Evolutionary conservation across 2,797 vertebrate genomes (phyloP).

Genomic region (Sphenodon punctatus): DNA sequence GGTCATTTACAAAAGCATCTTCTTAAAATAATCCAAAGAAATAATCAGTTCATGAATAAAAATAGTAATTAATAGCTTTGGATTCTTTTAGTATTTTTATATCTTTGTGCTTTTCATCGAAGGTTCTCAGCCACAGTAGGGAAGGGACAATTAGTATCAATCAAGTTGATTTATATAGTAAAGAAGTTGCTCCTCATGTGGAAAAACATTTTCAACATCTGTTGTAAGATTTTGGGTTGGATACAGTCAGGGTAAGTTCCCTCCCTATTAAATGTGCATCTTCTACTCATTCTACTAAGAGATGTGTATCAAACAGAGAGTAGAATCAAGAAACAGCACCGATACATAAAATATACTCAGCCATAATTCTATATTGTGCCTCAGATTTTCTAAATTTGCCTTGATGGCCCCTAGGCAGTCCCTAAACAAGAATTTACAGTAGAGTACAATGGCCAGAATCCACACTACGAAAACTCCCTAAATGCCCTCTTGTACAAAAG

Average conservation of each 20-base stretch:
- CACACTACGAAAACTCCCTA: neutral
- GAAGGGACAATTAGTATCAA: no score
- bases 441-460: neutral
- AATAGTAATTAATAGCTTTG: neutral
- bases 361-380: neutral
- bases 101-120: neutral
- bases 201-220: neutral
- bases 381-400: neutral
- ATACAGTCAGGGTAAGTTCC: neutral
- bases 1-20: no score
- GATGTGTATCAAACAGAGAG: neutral
- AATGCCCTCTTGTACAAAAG: constrained; percentile 8
- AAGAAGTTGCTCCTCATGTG: neutral
- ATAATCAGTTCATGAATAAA: no score
- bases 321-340: neutral
- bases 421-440: neutral
- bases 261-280: neutral
- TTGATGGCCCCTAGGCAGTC: neutral
- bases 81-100: neutral
- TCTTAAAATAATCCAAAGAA: no score
- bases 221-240: neutral
- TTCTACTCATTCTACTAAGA: neutral
- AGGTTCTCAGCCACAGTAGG: no score
- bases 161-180: neutral
- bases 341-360: neutral